Percentiles rank a stretch among this genome's conserved stretches.
These are phyloP conservation scores for Sprattus sprattus DNA, from an alignment of 2,113 vertebrate genomes.

Conservation along the genomic window DNA sequence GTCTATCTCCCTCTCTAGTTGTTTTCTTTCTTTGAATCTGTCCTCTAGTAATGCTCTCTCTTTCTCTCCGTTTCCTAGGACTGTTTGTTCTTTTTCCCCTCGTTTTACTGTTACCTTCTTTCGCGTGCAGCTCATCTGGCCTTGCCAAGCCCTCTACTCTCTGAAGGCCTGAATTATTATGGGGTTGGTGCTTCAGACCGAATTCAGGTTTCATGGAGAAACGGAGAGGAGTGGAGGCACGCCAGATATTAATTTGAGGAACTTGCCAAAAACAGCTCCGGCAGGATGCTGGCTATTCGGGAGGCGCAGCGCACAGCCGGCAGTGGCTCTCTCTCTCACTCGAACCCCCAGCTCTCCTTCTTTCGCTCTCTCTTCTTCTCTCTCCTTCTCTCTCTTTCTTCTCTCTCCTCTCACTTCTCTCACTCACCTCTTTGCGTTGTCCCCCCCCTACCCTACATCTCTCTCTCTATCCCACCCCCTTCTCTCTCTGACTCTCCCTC, in stretches of 20 bases:
- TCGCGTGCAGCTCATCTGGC: conserved; percentile 16
- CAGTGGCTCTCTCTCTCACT: conserved; percentile 5
- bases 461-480: conserved; percentile 2
- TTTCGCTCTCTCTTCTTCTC: background rate
- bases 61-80: conserved; percentile 34
- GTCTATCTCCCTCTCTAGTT: background rate
- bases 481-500: background rate
- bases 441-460: background rate
- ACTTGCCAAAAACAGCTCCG: conserved; percentile 56
- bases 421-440: conserved; percentile 21
- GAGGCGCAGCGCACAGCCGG: conserved; percentile 43
- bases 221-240: conserved; percentile 47
- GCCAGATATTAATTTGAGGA: conserved; percentile 62
- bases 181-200: conserved; percentile 27
- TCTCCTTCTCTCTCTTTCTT: background rate
- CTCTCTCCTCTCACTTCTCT: background rate
- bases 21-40: background rate
- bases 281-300: conserved; percentile 55
- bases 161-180: conserved; percentile 44
- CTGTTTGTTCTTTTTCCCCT: conserved; percentile 43
- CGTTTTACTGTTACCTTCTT: conserved; percentile 39
- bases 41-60: background rate
- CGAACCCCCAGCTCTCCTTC: background rate
- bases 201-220: conserved; percentile 55
- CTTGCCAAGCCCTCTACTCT: conserved; percentile 41